Evolutionary conservation across 2,113 vertebrate genomes (phyloP).

Genomic region (Tapirus terrestris): DNA sequence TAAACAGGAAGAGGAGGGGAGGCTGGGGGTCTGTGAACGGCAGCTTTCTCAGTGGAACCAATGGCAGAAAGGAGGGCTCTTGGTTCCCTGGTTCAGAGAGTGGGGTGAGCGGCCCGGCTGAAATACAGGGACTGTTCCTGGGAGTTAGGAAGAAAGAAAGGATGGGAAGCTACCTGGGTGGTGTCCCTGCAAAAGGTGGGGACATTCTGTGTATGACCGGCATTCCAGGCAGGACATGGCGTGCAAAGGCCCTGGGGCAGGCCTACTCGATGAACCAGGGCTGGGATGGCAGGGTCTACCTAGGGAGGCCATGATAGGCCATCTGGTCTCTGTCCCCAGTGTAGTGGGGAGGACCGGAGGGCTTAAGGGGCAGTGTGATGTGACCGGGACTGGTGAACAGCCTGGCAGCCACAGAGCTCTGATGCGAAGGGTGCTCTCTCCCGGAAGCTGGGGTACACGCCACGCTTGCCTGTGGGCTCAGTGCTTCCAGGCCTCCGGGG

Average conservation of each 20-base stretch:
- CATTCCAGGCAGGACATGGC: fast-evolving
- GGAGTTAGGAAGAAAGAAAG: not conserved
- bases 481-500: not conserved
- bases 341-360: not conserved
- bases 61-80: not conserved
- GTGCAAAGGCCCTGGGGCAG: not conserved
- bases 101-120: fast-evolving
- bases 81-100: not conserved
- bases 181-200: fast-evolving
- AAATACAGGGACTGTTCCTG: not conserved
- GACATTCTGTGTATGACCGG: not conserved
- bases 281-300: fast-evolving
- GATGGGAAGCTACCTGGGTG: fast-evolving
- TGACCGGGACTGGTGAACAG: fast-evolving
- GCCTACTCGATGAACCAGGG: no score
- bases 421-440: not conserved
- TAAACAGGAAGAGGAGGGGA: fast-evolving
- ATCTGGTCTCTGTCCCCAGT: no score
- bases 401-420: not conserved
- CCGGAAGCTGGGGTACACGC: not conserved
- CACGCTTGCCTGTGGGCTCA: fast-evolving
- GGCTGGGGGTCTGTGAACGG: not conserved
- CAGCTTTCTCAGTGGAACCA: no score
- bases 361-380: fast-evolving
- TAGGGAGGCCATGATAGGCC: not conserved